Conservation (phyloP, 2,113 vertebrate species). For the Psettodes erumei region DNA sequence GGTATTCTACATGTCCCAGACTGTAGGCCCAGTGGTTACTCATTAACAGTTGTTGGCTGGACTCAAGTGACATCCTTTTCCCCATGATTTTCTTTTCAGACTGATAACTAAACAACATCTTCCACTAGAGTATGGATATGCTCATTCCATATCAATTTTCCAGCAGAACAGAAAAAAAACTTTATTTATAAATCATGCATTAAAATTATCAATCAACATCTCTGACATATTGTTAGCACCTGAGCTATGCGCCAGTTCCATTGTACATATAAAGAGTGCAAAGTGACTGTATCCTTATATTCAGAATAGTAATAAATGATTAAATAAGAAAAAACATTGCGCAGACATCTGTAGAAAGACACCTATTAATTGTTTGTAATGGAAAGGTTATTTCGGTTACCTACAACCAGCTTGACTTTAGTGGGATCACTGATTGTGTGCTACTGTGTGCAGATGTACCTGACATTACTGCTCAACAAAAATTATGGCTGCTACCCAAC, state of each 20-base stretch:
- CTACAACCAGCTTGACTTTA: neutral
- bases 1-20: neutral
- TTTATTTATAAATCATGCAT: too few relatives aligned
- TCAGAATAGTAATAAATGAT: too few relatives aligned
- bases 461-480: neutral
- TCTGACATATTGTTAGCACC: neutral
- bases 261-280: too few relatives aligned
- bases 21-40: neutral
- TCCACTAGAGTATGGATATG: neutral
- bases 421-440: neutral
- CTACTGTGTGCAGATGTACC: neutral
- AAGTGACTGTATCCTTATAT: too few relatives aligned
- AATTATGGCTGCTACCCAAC: too few relatives aligned
- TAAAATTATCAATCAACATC: too few relatives aligned
- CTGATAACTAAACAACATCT: neutral
- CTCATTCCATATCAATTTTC: neutral
- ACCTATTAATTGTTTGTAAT: neutral
- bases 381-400: neutral
- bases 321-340: too few relatives aligned
- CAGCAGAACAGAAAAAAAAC: neutral
- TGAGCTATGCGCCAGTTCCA: too few relatives aligned
- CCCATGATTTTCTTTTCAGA: neutral
- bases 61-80: neutral
- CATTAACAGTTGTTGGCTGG: neutral
- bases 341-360: too few relatives aligned